These are phyloP conservation scores for Leptopilina syphax DNA, from an alignment of 2,888 invertebrate species.

Conservation along the genomic window DNA sequence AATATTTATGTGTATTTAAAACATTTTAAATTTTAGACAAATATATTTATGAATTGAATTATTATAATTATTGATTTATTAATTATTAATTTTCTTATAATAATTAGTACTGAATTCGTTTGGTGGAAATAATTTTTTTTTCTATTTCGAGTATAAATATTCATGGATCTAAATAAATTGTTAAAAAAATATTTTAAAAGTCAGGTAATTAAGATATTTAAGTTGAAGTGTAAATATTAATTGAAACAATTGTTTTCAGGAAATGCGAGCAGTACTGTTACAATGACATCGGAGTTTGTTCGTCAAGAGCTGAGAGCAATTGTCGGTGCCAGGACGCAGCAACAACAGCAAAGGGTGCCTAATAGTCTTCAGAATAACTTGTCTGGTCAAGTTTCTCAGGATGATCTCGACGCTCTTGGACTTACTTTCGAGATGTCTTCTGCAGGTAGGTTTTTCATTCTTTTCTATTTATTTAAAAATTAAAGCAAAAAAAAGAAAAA, in stretches of 20 bases:
- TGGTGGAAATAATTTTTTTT: not conserved
- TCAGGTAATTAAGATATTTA: not conserved
- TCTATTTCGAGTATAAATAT: not conserved
- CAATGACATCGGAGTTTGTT: conserved; percentile 90
- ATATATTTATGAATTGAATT: no score
- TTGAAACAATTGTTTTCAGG: conserved; percentile 73
- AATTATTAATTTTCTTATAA: no score
- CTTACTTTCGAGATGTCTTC: conserved; percentile 84
- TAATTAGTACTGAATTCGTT: no score
- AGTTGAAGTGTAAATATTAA: not conserved
- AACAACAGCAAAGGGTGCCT: conserved; percentile 75
- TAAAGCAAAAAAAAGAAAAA: no score
- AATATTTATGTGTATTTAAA: no score
- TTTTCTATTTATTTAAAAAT: conserved; percentile 50
- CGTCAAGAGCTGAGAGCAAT: conserved; percentile 93
- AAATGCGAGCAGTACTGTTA: conserved; percentile 78
- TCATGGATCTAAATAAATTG: conserved; percentile 30
- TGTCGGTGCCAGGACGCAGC: conserved; percentile 87
- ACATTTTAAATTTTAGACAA: no score
- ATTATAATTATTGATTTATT: no score
- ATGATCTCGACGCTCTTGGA: conserved; percentile 84
- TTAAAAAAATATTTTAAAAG: not conserved
- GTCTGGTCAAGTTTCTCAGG: conserved; percentile 78
- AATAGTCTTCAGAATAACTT: conserved; percentile 74
- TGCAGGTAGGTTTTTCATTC: conserved; percentile 78